Conservation (phyloP, 2,888 invertebrate species). For the Slavum lentiscoides region DNA sequence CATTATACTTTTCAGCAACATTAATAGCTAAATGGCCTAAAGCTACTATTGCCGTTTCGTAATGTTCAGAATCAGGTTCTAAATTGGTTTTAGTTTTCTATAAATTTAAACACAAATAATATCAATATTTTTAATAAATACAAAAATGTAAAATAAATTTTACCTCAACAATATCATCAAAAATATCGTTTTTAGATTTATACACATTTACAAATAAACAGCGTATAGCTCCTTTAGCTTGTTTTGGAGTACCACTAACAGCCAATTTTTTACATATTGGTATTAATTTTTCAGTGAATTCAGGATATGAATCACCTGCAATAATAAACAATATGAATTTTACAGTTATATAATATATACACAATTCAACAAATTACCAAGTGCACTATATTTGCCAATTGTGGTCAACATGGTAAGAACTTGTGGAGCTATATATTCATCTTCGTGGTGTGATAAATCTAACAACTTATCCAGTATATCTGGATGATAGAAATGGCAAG, state of each 20-base stretch:
- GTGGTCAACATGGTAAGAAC: constrained; percentile 83
- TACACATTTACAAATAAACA: constrained; percentile 86
- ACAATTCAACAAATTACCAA: constrained; percentile 64
- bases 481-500: constrained; percentile 86
- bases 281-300: constrained; percentile 76
- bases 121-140: not conserved
- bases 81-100: constrained; percentile 73
- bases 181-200: constrained; percentile 67
- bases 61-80: constrained; percentile 75
- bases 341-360: not conserved
- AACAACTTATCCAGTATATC: constrained; percentile 79
- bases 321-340: not conserved
- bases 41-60: constrained; percentile 90
- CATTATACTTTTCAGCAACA: constrained; percentile 85
- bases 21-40: constrained; percentile 93
- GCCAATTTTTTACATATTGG: constrained; percentile 87
- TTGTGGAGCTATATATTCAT: constrained; percentile 77
- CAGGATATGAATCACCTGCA: constrained; percentile 63
- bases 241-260: constrained; percentile 87
- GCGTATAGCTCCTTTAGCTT: constrained; percentile 94
- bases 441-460: constrained; percentile 77
- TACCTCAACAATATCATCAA: constrained; percentile 78
- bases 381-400: constrained; percentile 82
- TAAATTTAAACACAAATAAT: constrained; percentile 44
- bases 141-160: constrained; percentile 28